Evolutionary conservation across 2,888 invertebrate genomes (phyloP).

Genomic region (Dendrolimus houi): DNA sequence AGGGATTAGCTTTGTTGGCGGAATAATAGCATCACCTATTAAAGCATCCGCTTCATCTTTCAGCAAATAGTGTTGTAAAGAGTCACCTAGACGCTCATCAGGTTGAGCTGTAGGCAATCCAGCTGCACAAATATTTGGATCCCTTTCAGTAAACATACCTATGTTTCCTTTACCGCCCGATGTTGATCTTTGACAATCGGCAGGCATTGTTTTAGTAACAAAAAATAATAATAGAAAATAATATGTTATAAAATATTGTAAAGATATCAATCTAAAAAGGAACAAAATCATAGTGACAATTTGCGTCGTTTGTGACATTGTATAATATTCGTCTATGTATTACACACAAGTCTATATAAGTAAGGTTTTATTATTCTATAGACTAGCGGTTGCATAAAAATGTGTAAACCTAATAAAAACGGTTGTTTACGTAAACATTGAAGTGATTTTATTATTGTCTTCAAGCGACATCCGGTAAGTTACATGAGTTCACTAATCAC

Average conservation of each 20-base stretch:
- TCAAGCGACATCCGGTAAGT: not conserved
- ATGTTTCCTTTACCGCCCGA: constrained; percentile 58
- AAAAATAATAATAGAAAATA: not conserved
- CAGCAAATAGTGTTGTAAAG: constrained; percentile 45
- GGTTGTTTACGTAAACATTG: not conserved
- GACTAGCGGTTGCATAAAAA: not conserved
- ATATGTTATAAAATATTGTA: too few relatives aligned
- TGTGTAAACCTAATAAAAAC: not conserved
- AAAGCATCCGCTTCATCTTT: constrained; percentile 57
- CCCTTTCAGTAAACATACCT: constrained; percentile 52
- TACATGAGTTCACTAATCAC: constrained; percentile 8
- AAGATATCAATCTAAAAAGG: not conserved
- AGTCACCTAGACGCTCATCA: constrained; percentile 30
- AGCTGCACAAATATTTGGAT: constrained; percentile 52
- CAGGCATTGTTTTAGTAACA: constrained; percentile 28
- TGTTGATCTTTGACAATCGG: constrained; percentile 41
- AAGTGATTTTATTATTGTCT: not conserved
- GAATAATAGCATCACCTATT: constrained; percentile 45
- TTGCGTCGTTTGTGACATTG: not conserved
- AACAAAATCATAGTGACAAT: not conserved
- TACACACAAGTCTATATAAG: too few relatives aligned
- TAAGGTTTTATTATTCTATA: too few relatives aligned
- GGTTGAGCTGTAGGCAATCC: constrained; percentile 50
- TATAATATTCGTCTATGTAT: not conserved
- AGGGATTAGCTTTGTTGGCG: constrained; percentile 34